These are phyloP conservation scores for Daktulosphaira vitifoliae DNA, from an alignment of 1,140 invertebrate species.

Conservation along the genomic window DNA sequence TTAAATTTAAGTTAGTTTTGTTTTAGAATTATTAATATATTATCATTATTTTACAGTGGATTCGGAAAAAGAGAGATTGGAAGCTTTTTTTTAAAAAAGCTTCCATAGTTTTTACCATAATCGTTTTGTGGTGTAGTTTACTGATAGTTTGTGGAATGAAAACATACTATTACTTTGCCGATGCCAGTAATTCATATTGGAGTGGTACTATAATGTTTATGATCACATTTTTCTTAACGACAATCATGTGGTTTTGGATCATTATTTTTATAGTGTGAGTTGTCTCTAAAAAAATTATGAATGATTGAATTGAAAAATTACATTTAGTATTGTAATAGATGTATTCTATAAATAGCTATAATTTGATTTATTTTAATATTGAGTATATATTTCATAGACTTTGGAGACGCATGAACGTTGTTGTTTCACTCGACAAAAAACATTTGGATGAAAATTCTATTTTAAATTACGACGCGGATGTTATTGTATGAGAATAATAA, in stretches of 20 bases:
- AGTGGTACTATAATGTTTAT: background rate
- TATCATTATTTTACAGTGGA: background rate
- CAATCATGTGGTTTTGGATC: constrained; percentile 9
- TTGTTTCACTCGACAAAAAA: background rate
- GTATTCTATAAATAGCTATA: no score
- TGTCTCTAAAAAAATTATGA: constrained; percentile 45
- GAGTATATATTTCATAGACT: no score
- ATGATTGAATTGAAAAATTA: background rate
- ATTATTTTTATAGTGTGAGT: constrained; percentile 37
- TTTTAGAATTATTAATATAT: no score
- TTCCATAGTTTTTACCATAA: background rate
- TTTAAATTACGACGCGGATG: no score
- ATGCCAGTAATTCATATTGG: background rate
- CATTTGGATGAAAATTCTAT: no score
- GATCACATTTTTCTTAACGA: background rate
- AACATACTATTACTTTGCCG: background rate
- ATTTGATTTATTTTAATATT: no score
- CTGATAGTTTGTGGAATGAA: background rate
- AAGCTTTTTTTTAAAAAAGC: background rate
- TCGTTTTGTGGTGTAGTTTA: background rate
- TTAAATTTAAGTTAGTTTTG: no score
- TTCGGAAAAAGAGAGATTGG: background rate
- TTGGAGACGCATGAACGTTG: background rate
- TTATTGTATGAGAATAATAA: no score
- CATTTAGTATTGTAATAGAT: no score